Conservation (phyloP, 2,888 invertebrate genomes). For the Eristalis pertinax region DNA sequence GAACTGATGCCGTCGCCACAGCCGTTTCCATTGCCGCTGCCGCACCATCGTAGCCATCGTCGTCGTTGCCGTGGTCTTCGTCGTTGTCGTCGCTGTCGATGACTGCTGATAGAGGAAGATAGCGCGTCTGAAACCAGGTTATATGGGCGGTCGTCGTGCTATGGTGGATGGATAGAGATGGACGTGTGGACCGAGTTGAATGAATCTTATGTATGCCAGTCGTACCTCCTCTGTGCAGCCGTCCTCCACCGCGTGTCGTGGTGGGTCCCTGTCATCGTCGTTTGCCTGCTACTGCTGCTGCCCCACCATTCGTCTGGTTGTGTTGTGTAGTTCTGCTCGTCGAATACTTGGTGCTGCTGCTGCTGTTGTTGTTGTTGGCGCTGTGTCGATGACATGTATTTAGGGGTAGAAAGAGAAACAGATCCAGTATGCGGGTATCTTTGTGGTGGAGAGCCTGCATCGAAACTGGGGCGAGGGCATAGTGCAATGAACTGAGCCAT, state of each 20-base stretch:
- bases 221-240: not conserved
- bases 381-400: constrained; percentile 56
- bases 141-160: constrained; percentile 36
- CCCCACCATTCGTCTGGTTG: constrained; percentile 6
- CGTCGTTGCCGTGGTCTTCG: not conserved
- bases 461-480: constrained; percentile 80
- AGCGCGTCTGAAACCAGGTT: constrained; percentile 31
- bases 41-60: not conserved
- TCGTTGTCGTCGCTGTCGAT: not conserved
- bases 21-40: not conserved
- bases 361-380: not conserved
- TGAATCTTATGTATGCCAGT: constrained; percentile 64
- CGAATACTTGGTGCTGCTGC: not conserved
- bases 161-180: constrained; percentile 35
- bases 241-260: constrained; percentile 6
- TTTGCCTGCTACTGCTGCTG: not conserved
- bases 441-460: constrained; percentile 44
- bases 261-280: constrained; percentile 1
- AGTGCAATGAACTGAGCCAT: constrained; percentile 80
- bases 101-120: constrained; percentile 22
- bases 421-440: constrained; percentile 14
- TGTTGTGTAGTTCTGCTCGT: not conserved
- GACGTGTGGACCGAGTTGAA: constrained; percentile 60
- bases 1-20: not conserved
- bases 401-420: constrained; percentile 69